Evolutionary conservation across 2,113 vertebrate species (phyloP).

Genomic region (Cottus gobio): DNA sequence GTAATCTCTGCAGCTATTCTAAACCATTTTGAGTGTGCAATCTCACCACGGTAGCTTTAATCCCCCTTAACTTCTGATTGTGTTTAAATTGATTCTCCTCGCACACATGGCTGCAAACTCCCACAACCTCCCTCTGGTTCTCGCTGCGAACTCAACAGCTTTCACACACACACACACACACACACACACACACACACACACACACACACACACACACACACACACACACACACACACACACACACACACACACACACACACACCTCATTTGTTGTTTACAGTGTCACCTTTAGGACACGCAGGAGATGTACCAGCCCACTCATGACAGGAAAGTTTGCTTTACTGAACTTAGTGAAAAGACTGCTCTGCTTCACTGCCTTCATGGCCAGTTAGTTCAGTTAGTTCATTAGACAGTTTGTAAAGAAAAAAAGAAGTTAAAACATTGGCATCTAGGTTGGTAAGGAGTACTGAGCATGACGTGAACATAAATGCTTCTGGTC

Average conservation of each 20-base stretch:
- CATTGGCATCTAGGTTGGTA: background rate
- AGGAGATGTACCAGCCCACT: slow-evolving; percentile 2
- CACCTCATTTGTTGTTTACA: background rate
- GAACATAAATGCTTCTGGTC: background rate
- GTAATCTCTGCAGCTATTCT: slow-evolving; percentile 81
- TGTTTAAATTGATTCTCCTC: slow-evolving; percentile 80
- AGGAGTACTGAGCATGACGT: background rate
- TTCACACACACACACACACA: background rate
- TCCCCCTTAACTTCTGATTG: slow-evolving; percentile 81
- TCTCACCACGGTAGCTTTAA: slow-evolving; percentile 76
- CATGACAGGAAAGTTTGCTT: slow-evolving; percentile 4
- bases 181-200: background rate
- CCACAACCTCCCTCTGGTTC: slow-evolving; percentile 37
- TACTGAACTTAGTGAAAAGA: background rate
- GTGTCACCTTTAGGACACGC: slow-evolving; percentile 13
- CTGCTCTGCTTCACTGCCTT: background rate
- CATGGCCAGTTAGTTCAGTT: background rate
- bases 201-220: background rate
- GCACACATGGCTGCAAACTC: slow-evolving; percentile 63
- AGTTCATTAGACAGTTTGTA: background rate
- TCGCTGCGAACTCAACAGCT: background rate
- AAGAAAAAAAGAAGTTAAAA: background rate
- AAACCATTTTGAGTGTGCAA: slow-evolving; percentile 75
- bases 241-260: no score
- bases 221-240: background rate